Base-by-base conservation (phyloP, 1,140 invertebrate species). In the Rhyzopertha dominica region DNA sequence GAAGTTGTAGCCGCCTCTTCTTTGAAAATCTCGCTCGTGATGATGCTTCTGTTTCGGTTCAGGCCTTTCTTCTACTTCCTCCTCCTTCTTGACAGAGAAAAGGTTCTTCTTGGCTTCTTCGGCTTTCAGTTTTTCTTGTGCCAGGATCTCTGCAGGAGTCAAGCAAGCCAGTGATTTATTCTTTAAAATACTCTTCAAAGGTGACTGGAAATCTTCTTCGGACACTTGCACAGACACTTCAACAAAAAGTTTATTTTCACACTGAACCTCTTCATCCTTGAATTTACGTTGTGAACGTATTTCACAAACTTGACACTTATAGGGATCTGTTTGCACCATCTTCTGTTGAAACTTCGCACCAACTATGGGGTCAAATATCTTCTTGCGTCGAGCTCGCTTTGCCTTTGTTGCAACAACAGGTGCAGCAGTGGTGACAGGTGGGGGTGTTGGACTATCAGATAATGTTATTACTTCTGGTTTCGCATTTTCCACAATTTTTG, bases 111-210 rank as follows among this genome's bases (percentile, higher is more conserved):
- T 35, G 13, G 18, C 26, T 42, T 40, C 18, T 20, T 20, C 10
- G 30, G n/a, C 26, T 19, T 29, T 35, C 2, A 29, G 34, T 24
- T 50, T 45, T 16, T 35, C 31, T 16, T 49, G 35, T 13, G 37
- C 41, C 20, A 56, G 40, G 19, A 57, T 12, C 29, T 58, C 52
- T 4, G 55, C 55, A 4, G 55, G 49, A 8, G 55, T 58, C 12
- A 58, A 24, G 13, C 35, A 28, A 14, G 56, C 50, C 19, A 59
- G 36, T 7, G 58, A 61, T 13, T 58, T 37, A 20, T 46, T 38
- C 16, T 53, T 48, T 8, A 47, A 22, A 1, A 41, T 41, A 10
- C 14, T 24, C n/a, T 49, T 34, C 2, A 36, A 28, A 1, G 51
- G 26, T 14, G 44, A 14, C 13, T 29, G 22, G 12, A 57, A 39